phyloP scores from a whole-genome alignment of 2,888 invertebrate genomes.

The Diarsia rubi region DNA sequence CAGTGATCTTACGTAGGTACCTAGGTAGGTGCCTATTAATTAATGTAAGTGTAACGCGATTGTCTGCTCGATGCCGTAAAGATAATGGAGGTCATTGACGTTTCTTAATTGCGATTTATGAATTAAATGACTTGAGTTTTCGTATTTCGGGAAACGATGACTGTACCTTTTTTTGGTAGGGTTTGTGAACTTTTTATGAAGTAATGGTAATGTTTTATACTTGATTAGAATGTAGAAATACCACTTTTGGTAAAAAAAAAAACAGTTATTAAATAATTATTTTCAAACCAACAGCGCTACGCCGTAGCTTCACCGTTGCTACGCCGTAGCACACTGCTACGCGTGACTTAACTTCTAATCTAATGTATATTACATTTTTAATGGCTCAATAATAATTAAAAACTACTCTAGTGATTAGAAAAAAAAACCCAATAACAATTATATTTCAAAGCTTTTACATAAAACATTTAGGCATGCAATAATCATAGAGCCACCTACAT shows the following conservation, averaged over 20 bases:
- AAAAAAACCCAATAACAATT: neutral
- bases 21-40: constrained; percentile 54
- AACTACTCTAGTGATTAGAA: neutral
- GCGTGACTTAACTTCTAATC: neutral
- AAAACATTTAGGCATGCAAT: no score
- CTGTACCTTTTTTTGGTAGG: constrained; percentile 14
- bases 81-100: constrained; percentile 62
- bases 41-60: constrained; percentile 57
- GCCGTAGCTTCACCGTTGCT: constrained; percentile 16
- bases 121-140: constrained; percentile 41
- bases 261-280: neutral
- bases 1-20: constrained; percentile 41
- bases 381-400: neutral
- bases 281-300: constrained; percentile 2
- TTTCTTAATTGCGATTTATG: constrained; percentile 63
- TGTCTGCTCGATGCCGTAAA: constrained; percentile 57
- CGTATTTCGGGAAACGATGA: constrained; percentile 20
- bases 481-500: neutral
- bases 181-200: constrained; percentile 2
- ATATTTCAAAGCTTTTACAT: neutral
- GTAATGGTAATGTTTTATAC: neutral
- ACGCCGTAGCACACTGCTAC: constrained; percentile 37
- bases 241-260: neutral
- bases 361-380: neutral
- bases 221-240: neutral